Evolutionary conservation across 1,140 invertebrate species (phyloP), one percentile per base, ranked within the genome.

Genomic region (Wiebesia pumilae): DNA sequence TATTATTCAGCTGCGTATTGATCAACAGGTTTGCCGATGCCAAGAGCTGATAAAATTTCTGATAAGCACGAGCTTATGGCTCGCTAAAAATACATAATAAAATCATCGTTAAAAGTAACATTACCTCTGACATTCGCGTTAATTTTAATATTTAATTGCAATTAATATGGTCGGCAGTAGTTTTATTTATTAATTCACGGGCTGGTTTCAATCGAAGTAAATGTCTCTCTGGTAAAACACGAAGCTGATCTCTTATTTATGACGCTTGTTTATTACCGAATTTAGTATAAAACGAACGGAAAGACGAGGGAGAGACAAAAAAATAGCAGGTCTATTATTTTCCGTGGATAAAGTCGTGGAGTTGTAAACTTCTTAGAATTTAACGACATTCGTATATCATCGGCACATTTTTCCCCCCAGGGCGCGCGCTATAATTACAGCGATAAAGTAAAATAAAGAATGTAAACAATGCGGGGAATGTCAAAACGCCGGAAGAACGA

Each of bases 41-140:
- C 21, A 1, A 21, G 83, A 27, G 35, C 33, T 43, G 83, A 84
- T 84, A 78, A 84, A 84, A 79, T 69, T 78, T 84, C n/a, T 47
- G 83, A 84, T 84, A 84, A 84, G 75, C 83, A 65, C 65, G 65
- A 67, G 21, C 78, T 84, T 78, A 84, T 58, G 30, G 73, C 73
- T 3, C 75, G 43, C 35, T 78, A 69, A 84, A 84, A 78, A 40
- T 4, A 16, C 40, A 47, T 12, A 81, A 62, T 69, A 81, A 81
- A 81, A 43, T 83, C 65, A 83, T 73, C 40, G 67, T 73, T 73
- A 83, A 83, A 35, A 33, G 0, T 54, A 69, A 69, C 10, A 69
- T 69, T 73, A 24, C 58, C 43, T 83, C 35, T 73, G 47, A 51
- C n/a, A 38, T 51, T 83, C 14, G 12, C 27, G 43, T 16, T 73